Evolutionary conservation across 2,888 invertebrate species (phyloP).

Genomic region (Nematopogon swammerdamellus): DNA sequence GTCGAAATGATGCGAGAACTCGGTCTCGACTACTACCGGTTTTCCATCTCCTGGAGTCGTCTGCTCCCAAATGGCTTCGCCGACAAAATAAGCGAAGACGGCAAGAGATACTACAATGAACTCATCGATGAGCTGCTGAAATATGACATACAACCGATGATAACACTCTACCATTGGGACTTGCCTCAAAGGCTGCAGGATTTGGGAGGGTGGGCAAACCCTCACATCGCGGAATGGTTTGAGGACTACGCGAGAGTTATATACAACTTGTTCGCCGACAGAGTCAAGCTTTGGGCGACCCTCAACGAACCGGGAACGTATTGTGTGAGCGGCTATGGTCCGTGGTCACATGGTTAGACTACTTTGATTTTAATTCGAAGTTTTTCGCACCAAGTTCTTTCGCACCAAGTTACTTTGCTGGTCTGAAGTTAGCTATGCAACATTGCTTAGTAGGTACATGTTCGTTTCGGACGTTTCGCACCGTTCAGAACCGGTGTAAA

Average conservation of each 20-base stretch:
- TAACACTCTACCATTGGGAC: slow-evolving; percentile 57
- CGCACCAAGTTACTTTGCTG: too few relatives aligned
- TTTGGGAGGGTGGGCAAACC: slow-evolving; percentile 54
- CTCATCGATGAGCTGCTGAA: slow-evolving; percentile 59
- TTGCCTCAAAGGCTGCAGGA: slow-evolving; percentile 47
- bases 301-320: slow-evolving; percentile 57
- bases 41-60: slow-evolving; percentile 62
- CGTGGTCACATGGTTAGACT: slow-evolving; percentile 5
- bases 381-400: too few relatives aligned
- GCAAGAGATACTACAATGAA: slow-evolving; percentile 63
- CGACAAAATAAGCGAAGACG: slow-evolving; percentile 54
- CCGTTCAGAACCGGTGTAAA: too few relatives aligned
- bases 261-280: slow-evolving; percentile 44
- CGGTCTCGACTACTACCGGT: slow-evolving; percentile 53
- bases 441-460: too few relatives aligned
- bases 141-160: slow-evolving; percentile 51
- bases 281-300: slow-evolving; percentile 60
- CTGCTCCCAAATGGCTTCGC: slow-evolving; percentile 58
- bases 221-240: slow-evolving; percentile 46
- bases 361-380: too few relatives aligned
- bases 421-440: too few relatives aligned
- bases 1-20: slow-evolving; percentile 49
- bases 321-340: slow-evolving; percentile 26
- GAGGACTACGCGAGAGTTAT: slow-evolving; percentile 46
- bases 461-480: too few relatives aligned